These are phyloP conservation scores for Bufotes viridis DNA, from an alignment of 2,797 vertebrate species.

Conservation along the genomic window DNA sequence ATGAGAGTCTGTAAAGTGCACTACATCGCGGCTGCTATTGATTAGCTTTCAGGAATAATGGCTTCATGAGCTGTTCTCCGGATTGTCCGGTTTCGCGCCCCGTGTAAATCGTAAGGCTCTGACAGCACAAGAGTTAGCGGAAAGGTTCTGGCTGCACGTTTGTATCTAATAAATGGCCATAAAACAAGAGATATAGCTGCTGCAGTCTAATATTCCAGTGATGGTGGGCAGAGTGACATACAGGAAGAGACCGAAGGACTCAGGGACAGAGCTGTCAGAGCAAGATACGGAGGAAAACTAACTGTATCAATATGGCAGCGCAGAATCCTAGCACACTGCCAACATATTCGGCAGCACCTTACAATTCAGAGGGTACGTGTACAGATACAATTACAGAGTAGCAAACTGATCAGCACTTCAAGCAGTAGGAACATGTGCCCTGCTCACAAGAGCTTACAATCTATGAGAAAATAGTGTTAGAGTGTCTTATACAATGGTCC, in stretches of 20 bases:
- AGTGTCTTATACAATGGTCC: too few relatives aligned
- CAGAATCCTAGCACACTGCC: neutral
- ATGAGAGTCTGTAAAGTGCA: slow-evolving; percentile 81
- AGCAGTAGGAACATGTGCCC: too few relatives aligned
- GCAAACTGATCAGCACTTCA: too few relatives aligned
- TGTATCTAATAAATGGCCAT: slow-evolving; percentile 44
- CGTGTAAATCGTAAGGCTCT: slow-evolving; percentile 71
- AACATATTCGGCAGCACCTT: too few relatives aligned
- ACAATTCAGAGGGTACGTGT: too few relatives aligned
- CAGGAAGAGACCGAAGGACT: neutral
- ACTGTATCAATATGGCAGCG: too few relatives aligned
- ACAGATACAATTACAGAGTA: too few relatives aligned
- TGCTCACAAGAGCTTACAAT: too few relatives aligned
- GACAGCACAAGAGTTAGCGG: slow-evolving; percentile 66
- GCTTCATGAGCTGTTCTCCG: slow-evolving; percentile 75
- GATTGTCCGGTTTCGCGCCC: slow-evolving; percentile 73
- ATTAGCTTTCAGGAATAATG: slow-evolving; percentile 89
- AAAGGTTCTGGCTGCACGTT: slow-evolving; percentile 68
- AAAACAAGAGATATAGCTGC: slow-evolving; percentile 59
- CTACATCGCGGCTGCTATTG: slow-evolving; percentile 80
- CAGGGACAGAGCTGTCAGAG: neutral
- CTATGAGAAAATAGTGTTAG: too few relatives aligned
- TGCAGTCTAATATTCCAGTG: slow-evolving; percentile 7
- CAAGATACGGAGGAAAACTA: neutral
- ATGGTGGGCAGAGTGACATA: neutral